These are phyloP conservation scores for Drosophila vallismaia DNA, from an alignment of 2,888 invertebrate species.

Conservation along the genomic window DNA sequence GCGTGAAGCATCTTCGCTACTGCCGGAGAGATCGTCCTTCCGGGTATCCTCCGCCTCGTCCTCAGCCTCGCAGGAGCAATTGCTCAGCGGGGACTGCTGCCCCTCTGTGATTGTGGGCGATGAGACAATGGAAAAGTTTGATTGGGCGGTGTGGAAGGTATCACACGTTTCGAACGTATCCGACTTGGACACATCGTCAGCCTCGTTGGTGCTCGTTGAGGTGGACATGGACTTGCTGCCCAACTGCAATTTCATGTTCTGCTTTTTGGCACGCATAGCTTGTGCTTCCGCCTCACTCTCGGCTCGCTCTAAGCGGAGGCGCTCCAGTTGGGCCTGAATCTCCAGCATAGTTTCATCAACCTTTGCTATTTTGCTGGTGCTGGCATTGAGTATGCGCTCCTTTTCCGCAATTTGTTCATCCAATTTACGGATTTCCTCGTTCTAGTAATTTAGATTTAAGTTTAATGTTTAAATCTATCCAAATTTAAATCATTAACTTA, in stretches of 20 bases:
- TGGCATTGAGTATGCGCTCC: slow-evolving; percentile 85
- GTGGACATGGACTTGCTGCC: slow-evolving; percentile 83
- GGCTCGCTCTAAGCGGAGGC: slow-evolving; percentile 82
- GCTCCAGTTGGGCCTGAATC: slow-evolving; percentile 87
- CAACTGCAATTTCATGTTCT: slow-evolving; percentile 87
- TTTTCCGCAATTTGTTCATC: slow-evolving; percentile 87
- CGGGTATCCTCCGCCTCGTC: slow-evolving; percentile 69
- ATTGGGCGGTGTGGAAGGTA: slow-evolving; percentile 90
- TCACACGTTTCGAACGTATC: slow-evolving; percentile 85
- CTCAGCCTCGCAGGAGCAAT: slow-evolving; percentile 71
- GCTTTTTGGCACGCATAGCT: slow-evolving; percentile 66
- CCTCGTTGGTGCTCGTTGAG: slow-evolving; percentile 68
- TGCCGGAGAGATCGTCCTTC: slow-evolving; percentile 64
- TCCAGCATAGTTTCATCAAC: slow-evolving; percentile 89
- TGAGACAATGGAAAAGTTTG: slow-evolving; percentile 84
- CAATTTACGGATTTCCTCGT: slow-evolving; percentile 89
- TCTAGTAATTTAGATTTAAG: slow-evolving; percentile 83
- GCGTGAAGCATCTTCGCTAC: slow-evolving; percentile 67
- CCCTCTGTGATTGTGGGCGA: slow-evolving; percentile 80
- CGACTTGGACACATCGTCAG: slow-evolving; percentile 77
- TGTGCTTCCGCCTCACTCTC: slow-evolving; percentile 67
- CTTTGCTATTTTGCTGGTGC: slow-evolving; percentile 88
- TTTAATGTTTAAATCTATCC: accelerated
- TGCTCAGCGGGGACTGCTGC: slow-evolving; percentile 77
- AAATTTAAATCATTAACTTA: slow-evolving; percentile 83